Percentiles rank a stretch among this genome's conserved stretches.
Conservation (phyloP, 2,888 invertebrate genomes). For the Buathra laborator region DNA sequence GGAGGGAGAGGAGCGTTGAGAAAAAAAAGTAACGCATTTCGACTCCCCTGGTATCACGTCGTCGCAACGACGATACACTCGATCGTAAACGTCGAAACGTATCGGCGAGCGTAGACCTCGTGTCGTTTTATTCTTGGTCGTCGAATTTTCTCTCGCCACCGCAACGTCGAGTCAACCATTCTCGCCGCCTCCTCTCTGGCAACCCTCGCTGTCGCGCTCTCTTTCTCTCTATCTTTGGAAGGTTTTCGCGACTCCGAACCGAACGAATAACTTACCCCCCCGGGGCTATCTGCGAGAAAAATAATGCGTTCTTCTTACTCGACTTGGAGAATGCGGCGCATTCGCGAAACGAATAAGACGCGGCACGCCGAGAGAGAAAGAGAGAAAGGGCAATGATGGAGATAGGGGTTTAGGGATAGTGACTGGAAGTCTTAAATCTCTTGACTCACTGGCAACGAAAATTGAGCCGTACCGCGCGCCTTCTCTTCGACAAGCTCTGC, state of each 20-base stretch:
- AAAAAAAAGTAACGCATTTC: slow-evolving; percentile 11
- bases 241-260: slow-evolving; percentile 62
- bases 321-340: slow-evolving; percentile 47
- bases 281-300: slow-evolving; percentile 63
- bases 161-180: slow-evolving; percentile 10
- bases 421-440: slow-evolving; percentile 71
- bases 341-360: slow-evolving; percentile 46
- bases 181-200: neutral
- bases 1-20: neutral
- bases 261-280: slow-evolving; percentile 64
- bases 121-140: slow-evolving; percentile 8
- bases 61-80: slow-evolving; percentile 25
- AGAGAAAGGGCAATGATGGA: slow-evolving; percentile 66
- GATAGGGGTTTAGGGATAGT: slow-evolving; percentile 65
- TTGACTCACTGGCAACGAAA: slow-evolving; percentile 66
- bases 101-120: slow-evolving; percentile 44
- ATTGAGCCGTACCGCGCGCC: slow-evolving; percentile 62
- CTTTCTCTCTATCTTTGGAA: slow-evolving; percentile 1
- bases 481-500: slow-evolving; percentile 4
- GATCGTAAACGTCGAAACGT: slow-evolving; percentile 56
- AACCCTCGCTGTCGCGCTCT: neutral
- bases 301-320: slow-evolving; percentile 67
- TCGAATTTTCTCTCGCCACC: slow-evolving; percentile 24
- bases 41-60: neutral
- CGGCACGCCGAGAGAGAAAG: slow-evolving; percentile 36